Evolutionary conservation across 1,140 invertebrate genomes (phyloP), one percentile per base, ranked within the genome.

Genomic region (Trachelipus rathkii): DNA sequence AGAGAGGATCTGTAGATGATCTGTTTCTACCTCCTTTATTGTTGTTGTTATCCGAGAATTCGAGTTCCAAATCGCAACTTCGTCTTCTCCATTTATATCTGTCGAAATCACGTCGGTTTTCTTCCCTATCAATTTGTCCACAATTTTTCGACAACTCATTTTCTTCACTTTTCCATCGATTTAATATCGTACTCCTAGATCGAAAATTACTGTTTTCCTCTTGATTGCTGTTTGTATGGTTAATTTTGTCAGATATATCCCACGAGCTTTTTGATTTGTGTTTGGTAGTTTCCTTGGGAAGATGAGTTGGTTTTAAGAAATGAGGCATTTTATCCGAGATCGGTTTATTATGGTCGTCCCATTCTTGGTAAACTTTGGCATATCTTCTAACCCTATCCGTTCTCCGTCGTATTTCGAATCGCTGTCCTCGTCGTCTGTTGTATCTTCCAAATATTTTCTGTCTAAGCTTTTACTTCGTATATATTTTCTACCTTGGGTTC

Each of bases 41-140:
- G 0, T 78, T 72, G 6, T 33, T 33, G 0, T 78, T 67, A 45
- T 44, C 44, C 4, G 74, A 70, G 23, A 74, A 71, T 8, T 81
- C 79, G 0, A 75, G 11, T 19, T 81, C 79, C 33, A 81, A 81
- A 77, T 81, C 79, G 21, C 79, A 81, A 44, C 79, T 81, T 10
- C 79, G 77, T 15, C 77, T 75, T 44, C 77, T 76, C 79, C 77
- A 78, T 44, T 78, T 73, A 13, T 50, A 69, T 66, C 76, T 77
- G 13, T 43, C 68, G 44, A 81, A 74, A 71, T 81, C 75, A 19
- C 77, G 76, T 15, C 19, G 11, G 8, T 13, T 15, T 13, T 15
- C 50, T 15, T 60, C 50, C 8, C 50, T 13, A 60, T 60, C 23
- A 53, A 67, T 13, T 21, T 44, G 13, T 75, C 73, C 60, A 11